phyloP scores from a whole-genome alignment of 2,797 vertebrate species.

The Serranus cabrilla region DNA sequence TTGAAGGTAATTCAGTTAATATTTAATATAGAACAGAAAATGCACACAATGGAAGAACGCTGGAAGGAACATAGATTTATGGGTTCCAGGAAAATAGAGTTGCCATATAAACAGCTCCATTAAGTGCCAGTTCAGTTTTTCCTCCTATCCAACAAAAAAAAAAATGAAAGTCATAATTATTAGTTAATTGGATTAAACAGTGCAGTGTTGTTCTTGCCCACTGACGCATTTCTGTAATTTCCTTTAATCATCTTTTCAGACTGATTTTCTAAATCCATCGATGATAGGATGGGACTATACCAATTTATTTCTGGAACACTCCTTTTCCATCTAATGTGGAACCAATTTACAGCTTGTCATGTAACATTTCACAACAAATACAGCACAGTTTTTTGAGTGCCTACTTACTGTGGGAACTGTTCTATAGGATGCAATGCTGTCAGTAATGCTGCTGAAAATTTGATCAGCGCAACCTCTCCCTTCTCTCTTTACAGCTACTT shows the following conservation, averaged over 20 bases:
- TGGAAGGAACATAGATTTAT: conserved; percentile 61
- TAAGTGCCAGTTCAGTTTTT: conserved; percentile 53
- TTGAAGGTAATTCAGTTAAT: conserved; percentile 77
- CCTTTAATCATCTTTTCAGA: conserved; percentile 68
- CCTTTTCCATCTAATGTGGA: conserved; percentile 75
- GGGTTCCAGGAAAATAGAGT: conserved; percentile 76
- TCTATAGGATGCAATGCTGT: conserved; percentile 19
- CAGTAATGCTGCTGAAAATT: too few species aligned
- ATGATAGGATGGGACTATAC: conserved; percentile 65
- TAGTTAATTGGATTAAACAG: conserved; percentile 79
- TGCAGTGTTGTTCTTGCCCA: conserved; percentile 65
- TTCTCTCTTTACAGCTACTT: conserved; percentile 28
- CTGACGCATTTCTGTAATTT: conserved; percentile 66
- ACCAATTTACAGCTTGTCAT: conserved; percentile 77
- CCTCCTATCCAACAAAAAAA: conserved; percentile 52
- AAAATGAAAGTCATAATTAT: conserved; percentile 74
- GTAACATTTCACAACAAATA: conserved; percentile 70
- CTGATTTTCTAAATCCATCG: conserved; percentile 59
- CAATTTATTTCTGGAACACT: conserved; percentile 69
- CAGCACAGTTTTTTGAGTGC: conserved; percentile 43
- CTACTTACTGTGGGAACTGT: conserved; percentile 41
- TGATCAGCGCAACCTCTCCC: conserved; percentile 28
- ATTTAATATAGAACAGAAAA: conserved; percentile 76
- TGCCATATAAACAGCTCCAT: conserved; percentile 62
- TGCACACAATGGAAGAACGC: conserved; percentile 60